Base-by-base conservation (phyloP, 2,113 vertebrate genomes). In the Synchiropus splendidus region DNA sequence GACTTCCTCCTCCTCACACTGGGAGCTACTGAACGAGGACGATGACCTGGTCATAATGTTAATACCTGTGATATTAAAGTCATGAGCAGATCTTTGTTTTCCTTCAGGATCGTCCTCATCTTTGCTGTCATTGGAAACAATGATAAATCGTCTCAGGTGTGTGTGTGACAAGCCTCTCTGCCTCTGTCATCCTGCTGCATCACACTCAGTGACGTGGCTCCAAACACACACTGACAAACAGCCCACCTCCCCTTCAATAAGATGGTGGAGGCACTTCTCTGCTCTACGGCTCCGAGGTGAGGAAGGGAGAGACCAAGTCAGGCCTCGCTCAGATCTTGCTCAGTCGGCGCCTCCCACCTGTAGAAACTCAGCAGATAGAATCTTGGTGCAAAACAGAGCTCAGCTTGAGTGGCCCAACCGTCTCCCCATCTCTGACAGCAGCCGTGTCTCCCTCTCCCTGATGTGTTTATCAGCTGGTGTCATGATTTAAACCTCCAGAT, bases 401-500 rank as follows among this genome's bases (percentile, higher is more conserved):
- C 39, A 9, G 16, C 35, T 34, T 18, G 16, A 31, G 40, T 36
- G 41, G 21, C 48, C 51, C 51, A 44, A 31, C 38, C n/a, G n/a
- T n/a, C 36, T 33, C 37, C 43, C 40, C 36, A 46, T 59, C 69
- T 51, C 47, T 38, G 27, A 36, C 21, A 8, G 8, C 4, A 27
- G 21, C 21, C 8, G 4, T 27, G 52, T 63, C 55, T 54, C 57
- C 50, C 30, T 18, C 30, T 54, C 48, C 49, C 58, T 69, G 65
- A 76, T 77, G 65, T 74, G 57, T 84, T 79, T 82, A 81, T 84
- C 77, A 78, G 67, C 45, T 37, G 43, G 40, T 55, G 49, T 65
- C 48, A 36, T 50, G 33, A 39, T 57, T 56, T 40, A 77, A 77
- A 81, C 72, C 59, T 67, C 53, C 44, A 60, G 69, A 82, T 81